Evolutionary conservation across 2,888 invertebrate genomes (phyloP).

Genomic region (Melanchra persicariae): DNA sequence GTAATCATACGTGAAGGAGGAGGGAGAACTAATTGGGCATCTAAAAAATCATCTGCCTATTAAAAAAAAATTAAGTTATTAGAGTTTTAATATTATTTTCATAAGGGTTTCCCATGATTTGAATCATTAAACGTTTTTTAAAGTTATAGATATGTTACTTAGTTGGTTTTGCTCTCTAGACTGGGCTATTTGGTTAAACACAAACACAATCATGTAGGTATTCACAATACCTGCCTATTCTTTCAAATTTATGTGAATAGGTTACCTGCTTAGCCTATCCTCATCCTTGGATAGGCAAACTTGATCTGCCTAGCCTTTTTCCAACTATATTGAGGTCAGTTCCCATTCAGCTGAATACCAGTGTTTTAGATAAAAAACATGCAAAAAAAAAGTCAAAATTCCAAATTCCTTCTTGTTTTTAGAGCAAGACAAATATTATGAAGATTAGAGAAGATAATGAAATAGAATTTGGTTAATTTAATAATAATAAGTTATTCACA

Average conservation of each 20-base stretch:
- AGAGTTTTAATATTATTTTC: not conserved
- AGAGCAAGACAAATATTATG: too few species aligned
- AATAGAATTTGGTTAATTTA: too few species aligned
- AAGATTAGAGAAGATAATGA: too few species aligned
- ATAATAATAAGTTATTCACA: too few species aligned
- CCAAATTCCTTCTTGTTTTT: too few species aligned
- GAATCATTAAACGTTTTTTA: not conserved
- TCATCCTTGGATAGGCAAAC: too few species aligned
- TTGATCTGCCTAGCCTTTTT: too few species aligned
- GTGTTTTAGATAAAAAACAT: too few species aligned
- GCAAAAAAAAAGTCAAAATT: too few species aligned
- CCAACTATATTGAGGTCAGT: too few species aligned
- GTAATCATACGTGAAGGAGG: not conserved
- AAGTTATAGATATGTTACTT: not conserved
- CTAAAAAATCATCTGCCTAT: not conserved
- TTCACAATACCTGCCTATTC: not conserved
- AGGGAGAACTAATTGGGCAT: not conserved
- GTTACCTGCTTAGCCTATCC: too few species aligned
- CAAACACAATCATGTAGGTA: not conserved
- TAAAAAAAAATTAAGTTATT: constrained; percentile 15
- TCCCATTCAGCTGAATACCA: too few species aligned
- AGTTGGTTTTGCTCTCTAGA: not conserved
- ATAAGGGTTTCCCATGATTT: not conserved
- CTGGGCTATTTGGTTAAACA: not conserved
- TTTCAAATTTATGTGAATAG: not conserved